Conservation (phyloP, 2,888 invertebrate species). For the Aphodius granarius region DNA sequence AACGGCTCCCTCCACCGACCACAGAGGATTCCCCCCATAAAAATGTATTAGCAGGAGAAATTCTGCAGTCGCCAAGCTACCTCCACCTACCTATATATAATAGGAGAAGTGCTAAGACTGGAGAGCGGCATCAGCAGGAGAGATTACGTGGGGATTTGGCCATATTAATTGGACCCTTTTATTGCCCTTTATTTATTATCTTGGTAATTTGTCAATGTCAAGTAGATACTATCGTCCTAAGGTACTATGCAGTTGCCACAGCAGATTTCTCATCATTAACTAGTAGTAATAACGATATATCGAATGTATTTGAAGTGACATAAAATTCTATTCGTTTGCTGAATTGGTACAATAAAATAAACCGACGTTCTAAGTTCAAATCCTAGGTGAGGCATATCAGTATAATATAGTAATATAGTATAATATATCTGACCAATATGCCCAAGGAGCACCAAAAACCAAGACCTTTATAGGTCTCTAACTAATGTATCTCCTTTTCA, state of each 20-base stretch:
- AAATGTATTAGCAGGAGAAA: slow-evolving; percentile 41
- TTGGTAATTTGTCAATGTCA: background rate
- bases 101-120: background rate
- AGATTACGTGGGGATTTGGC: background rate
- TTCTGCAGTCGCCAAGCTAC: background rate
- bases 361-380: too few species aligned
- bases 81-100: background rate
- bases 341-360: too few species aligned
- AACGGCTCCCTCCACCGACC: background rate
- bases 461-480: too few species aligned
- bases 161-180: background rate
- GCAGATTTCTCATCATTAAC: too few species aligned
- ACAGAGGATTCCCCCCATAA: slow-evolving; percentile 32
- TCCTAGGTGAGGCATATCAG: too few species aligned
- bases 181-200: background rate
- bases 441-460: too few species aligned
- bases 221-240: background rate
- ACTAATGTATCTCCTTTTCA: background rate
- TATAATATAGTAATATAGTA: too few species aligned
- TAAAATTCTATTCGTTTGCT: too few species aligned
- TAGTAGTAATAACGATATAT: too few species aligned
- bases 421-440: too few species aligned
- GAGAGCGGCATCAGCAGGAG: background rate
- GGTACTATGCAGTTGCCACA: too few species aligned
- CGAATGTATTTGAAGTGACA: too few species aligned